Evolutionary conservation across 2,113 vertebrate species (phyloP).

Genomic region (Alces alces): DNA sequence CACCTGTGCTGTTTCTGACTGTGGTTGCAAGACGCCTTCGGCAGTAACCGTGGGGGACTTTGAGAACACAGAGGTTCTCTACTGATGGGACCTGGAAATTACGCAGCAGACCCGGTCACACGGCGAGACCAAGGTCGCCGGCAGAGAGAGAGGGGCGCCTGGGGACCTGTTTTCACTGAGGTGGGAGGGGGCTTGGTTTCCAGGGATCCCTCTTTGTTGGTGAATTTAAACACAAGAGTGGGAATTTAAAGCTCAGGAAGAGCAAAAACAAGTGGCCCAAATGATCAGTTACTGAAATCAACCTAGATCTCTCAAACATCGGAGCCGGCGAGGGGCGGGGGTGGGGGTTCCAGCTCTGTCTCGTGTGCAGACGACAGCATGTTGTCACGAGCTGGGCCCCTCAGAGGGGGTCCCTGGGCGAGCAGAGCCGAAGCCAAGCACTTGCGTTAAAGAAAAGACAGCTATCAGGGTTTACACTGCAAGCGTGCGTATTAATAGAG

Average conservation of each 20-base stretch:
- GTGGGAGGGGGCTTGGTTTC: neutral
- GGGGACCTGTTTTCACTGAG: neutral
- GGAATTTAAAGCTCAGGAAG: neutral
- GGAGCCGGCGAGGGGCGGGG: accelerated
- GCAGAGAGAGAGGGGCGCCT: neutral
- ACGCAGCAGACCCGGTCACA: neutral
- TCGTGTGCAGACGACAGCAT: accelerated
- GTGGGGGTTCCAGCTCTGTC: neutral
- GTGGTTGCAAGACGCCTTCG: neutral
- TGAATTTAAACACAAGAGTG: neutral
- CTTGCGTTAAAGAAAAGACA: neutral
- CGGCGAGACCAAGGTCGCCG: accelerated
- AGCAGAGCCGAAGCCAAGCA: neutral
- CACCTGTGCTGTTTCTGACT: neutral
- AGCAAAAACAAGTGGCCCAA: neutral
- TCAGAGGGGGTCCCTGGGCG: neutral
- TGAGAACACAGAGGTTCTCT: neutral
- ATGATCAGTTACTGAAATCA: neutral
- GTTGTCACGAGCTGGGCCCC: neutral
- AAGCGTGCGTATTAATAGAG: accelerated
- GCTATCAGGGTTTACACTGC: neutral
- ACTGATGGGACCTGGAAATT: neutral
- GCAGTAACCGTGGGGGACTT: neutral
- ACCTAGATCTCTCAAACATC: neutral
- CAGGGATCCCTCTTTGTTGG: neutral